Evolutionary conservation across 92 coral and sea anemone species (phyloP), one percentile per base, ranked within the genome.

Genomic region (Hydrozoanthus gracilis): DNA sequence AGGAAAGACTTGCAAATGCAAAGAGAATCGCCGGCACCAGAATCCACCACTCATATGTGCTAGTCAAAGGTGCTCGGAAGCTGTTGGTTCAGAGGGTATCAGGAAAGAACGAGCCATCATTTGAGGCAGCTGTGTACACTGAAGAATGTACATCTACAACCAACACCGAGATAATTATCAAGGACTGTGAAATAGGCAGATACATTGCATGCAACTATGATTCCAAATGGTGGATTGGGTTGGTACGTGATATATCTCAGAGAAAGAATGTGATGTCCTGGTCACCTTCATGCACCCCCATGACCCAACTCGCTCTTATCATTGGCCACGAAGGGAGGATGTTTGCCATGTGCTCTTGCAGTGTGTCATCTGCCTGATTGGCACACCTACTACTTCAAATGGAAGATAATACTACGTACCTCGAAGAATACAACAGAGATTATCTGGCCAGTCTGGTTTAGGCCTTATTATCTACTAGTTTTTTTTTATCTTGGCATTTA

Each of bases 231-330:
- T 51, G 82, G 68, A 76, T 77, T 77, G 82, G 82, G 35, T 50
- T 77, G 68, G 35, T 77, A 77, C 17, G 48, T 1, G 49, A 77
- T 50, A 77, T 50, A 77, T 50, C 35, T 77, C 51, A 10, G 82
- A 77, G 82, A 68, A 77, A 77, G 82, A 55, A 77, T 49, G 51
- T 54, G 82, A 55, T 52, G 82, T 77, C 50, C 20, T 77, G 68
- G 82, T 77, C 51, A 20, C 69, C 51, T 77, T 77, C 82, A 77
- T 77, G 82, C 82, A 56, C 69, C 82, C 82, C 67, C 82, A 77
- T 6, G 82, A 68, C 69, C 82, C 82, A 77, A 68, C 82, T 77
- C 51, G 69, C 0, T 77, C 51, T 9, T 55, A 77, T 77, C 82
- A 77, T 77, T 77, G 82, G 51, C 82, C 82, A 77, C 55, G 11